Conservation (phyloP, 2,888 invertebrate species). For the Empis livida region DNA sequence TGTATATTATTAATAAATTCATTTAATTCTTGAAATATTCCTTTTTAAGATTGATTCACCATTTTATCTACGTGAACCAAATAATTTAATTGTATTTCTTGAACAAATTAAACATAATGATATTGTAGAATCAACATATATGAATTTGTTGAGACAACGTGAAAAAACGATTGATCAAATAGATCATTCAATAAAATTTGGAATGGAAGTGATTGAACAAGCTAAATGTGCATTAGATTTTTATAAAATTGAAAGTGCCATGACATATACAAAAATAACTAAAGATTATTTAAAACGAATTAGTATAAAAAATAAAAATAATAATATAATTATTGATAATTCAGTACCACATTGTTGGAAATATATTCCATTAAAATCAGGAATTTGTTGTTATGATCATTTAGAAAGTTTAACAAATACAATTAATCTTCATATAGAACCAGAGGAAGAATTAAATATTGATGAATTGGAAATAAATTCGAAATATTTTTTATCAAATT, state of each 20-base stretch:
- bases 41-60: constrained; percentile 27
- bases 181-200: constrained; percentile 27
- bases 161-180: constrained; percentile 30
- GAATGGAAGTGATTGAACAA: constrained; percentile 30
- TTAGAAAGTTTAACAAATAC: constrained; percentile 22
- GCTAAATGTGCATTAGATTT: constrained; percentile 30
- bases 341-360: constrained; percentile 21
- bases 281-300: constrained; percentile 27
- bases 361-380: constrained; percentile 16
- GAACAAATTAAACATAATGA: constrained; percentile 32
- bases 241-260: constrained; percentile 23
- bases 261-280: constrained; percentile 23
- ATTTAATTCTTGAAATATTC: no score
- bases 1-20: neutral
- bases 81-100: constrained; percentile 29
- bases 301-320: constrained; percentile 21
- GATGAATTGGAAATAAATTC: constrained; percentile 17
- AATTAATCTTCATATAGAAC: constrained; percentile 21
- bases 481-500: constrained; percentile 9
- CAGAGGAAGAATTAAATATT: constrained; percentile 22
- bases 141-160: constrained; percentile 26
- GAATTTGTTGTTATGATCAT: constrained; percentile 26
- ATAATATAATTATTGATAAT: constrained; percentile 9
- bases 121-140: constrained; percentile 26
- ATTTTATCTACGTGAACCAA: constrained; percentile 29